Evolutionary conservation across 1,140 invertebrate genomes (phyloP), one percentile per base, ranked within the genome.

Genomic region (Frieseomelitta varia): DNA sequence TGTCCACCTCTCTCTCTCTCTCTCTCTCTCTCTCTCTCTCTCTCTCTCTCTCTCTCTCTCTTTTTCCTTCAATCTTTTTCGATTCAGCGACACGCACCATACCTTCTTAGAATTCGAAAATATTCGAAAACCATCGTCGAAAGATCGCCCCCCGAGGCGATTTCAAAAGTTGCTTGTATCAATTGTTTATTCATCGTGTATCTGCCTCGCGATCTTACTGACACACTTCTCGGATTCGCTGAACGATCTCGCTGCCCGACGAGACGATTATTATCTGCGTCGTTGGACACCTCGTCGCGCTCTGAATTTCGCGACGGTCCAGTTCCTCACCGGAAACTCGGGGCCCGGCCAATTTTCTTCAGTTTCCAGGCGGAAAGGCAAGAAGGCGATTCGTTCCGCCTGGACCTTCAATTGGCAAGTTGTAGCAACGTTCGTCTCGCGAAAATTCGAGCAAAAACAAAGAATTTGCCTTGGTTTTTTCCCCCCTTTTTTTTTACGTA

Each of bases 231-330:
- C 24, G 6, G 39, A 39, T 39, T 39, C 39, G 4, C 21, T 0
- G 19, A 30, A 24, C 12, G 63, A 71, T 78, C 75, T 78, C 81
- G 55, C 47, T 83, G 75, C 58, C n/a, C 79, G 79, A 63, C 71
- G 56, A 63, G 39, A 30, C 30, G 30, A 73, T 75, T 77, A 76
- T 53, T 61, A 73, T 76, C 68, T 58, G 14, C 34, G 39, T 34
- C 27, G 56, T 76, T 34, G 58, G 73, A 77, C 73, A 55, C 24
- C 30, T 78, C 72, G 81, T 83, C 75, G 53, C 81, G 81, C 65
- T 83, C 81, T 83, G 65, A 75, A 83, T 83, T 83, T 77, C 53
- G 61, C 34, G 74, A 67, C 81, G 81, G 81, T 83, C 81, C 65
- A 83, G 81, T 83, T 83, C 75, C 21, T 39, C 39, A 0, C 27